Evolutionary conservation across 2,113 vertebrate species (phyloP), one percentile per base, ranked within the genome.

Genomic region (Cheirogaleus medius): DNA sequence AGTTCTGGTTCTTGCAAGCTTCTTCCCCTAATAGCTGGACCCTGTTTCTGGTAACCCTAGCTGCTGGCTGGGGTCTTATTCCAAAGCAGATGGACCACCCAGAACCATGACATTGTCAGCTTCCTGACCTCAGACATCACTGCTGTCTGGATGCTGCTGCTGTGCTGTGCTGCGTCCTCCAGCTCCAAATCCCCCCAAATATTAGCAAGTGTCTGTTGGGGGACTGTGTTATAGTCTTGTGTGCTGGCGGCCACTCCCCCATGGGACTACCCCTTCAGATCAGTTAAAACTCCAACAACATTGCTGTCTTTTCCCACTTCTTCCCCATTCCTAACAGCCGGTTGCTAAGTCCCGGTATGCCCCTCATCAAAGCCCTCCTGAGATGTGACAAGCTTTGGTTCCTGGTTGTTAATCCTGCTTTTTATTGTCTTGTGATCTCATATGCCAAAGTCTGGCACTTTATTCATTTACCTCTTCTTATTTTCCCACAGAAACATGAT

Each of bases 11-110:
- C 95, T 95, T 54, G 58, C 8, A 84, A 93, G 64, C 42, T 87
- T 95, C 90, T 95, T 95, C 20, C 32, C 34, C 34, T 90, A 91
- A 86, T 73, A 97, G 88, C 82, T 93, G 66, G 73, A 90, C 84
- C 69, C 56, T 97, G 56, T 89, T 93, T 96, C 90, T 97, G 87
- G 68, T 90, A 90, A 94, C 39, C 89, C 94, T 95, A 98, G 97
- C 97, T 97, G 97, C 92, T 90, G 47, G 58, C 95, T 85, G 76
- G 95, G 91, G 98, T 97, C 97, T 98, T 96, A 93, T 97, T 97
- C 96, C 95, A 97, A 98, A 97, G 95, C 98, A 97, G 96, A 97
- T 95, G 95, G 98, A 97, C 98, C 97, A 98, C 97, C 97, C 97
- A 94, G 95, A 95, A 95, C 97, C 96, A 97, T 96, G 97, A 95